phyloP scores from a whole-genome alignment of 2,888 invertebrate genomes.

The Tetranychus piercei region DNA sequence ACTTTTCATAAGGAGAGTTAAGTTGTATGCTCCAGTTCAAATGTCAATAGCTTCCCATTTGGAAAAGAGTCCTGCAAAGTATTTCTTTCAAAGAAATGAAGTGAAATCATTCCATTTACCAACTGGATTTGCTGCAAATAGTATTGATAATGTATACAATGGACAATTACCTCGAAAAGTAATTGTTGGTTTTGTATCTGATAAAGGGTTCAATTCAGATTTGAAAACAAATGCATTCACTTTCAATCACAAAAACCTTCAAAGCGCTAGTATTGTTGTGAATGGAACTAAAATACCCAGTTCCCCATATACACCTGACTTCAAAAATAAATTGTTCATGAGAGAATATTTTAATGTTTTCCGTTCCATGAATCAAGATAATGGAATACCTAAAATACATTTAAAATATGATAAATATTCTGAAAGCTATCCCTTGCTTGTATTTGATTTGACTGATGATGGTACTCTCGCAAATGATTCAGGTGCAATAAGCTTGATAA shows the following conservation, averaged over 20 bases:
- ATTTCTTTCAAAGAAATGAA: too few relatives aligned
- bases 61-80: too few relatives aligned
- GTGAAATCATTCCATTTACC: neutral
- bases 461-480: neutral
- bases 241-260: neutral
- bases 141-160: slow-evolving; percentile 4
- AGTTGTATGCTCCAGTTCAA: too few relatives aligned
- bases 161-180: neutral
- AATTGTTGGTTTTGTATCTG: neutral
- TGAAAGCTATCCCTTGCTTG: neutral
- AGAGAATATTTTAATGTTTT: neutral
- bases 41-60: too few relatives aligned
- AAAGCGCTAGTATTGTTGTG: neutral
- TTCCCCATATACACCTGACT: too few relatives aligned
- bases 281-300: too few relatives aligned
- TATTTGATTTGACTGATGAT: neutral
- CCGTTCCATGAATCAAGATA: neutral
- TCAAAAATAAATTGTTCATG: neutral
- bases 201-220: neutral
- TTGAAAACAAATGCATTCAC: neutral
- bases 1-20: too few relatives aligned
- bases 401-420: neutral
- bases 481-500: neutral
- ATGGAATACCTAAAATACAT: neutral
- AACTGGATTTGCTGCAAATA: neutral